Percentiles rank a stretch among this genome's conserved stretches.
Evolutionary conservation across 2,888 invertebrate species (phyloP).

Genomic region (Coenonympha glycerion): DNA sequence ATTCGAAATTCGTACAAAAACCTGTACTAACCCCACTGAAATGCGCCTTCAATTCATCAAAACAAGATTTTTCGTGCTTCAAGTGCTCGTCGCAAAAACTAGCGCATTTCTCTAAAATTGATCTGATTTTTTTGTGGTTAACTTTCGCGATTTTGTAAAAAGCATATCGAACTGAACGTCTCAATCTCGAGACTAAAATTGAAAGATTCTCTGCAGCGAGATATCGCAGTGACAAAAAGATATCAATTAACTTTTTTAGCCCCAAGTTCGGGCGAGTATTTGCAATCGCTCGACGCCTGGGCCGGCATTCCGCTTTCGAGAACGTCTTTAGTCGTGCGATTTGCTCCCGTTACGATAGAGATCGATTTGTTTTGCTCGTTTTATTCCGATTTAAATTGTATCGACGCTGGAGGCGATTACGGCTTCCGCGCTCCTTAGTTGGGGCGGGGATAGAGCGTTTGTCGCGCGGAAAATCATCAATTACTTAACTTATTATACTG

Average conservation of each 20-base stretch:
- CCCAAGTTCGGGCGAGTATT: constrained; percentile 59
- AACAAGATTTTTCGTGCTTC: not conserved
- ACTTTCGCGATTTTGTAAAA: constrained; percentile 40
- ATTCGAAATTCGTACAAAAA: no score
- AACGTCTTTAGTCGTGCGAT: constrained; percentile 69
- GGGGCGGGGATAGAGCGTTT: constrained; percentile 48
- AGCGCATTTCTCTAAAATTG: not conserved
- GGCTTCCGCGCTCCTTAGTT: constrained; percentile 50
- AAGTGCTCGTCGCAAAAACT: not conserved
- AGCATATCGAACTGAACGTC: constrained; percentile 43
- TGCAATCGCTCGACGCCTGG: constrained; percentile 61
- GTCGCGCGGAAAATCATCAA: constrained; percentile 35
- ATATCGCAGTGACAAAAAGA: constrained; percentile 60
- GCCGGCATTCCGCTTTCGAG: constrained; percentile 57
- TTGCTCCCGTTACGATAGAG: constrained; percentile 68
- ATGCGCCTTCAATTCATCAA: constrained; percentile 11
- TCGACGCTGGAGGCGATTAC: constrained; percentile 67
- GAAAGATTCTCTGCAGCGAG: constrained; percentile 47
- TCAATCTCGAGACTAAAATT: constrained; percentile 51
- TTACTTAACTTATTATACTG: constrained; percentile 17
- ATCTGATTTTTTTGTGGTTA: constrained; percentile 21
- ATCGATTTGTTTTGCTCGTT: constrained; percentile 69
- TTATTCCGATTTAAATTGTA: constrained; percentile 71
- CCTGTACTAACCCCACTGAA: no score
- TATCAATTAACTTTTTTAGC: constrained; percentile 69